Percentiles rank a stretch among this genome's conserved stretches.
phyloP scores from a whole-genome alignment of 2,797 vertebrate genomes.

The Hoplostethus mediterraneus region DNA sequence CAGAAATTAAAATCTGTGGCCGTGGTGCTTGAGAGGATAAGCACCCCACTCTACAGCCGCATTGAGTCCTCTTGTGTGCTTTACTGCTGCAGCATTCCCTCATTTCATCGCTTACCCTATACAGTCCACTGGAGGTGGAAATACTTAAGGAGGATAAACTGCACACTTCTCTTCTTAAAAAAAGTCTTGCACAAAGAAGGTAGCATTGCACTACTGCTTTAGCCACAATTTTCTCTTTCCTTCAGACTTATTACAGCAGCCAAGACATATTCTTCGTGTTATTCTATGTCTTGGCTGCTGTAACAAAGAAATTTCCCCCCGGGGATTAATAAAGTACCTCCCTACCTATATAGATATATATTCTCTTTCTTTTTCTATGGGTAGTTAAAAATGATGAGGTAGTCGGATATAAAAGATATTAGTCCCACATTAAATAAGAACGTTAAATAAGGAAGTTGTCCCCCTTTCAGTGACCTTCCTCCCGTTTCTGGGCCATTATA shows the following conservation, averaged over 20 bases:
- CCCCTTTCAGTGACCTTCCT: slow-evolving; percentile 24
- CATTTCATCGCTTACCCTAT: too few species aligned
- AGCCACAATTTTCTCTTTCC: background rate
- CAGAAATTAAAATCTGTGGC: background rate
- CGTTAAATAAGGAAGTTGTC: slow-evolving; percentile 19
- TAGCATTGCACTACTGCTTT: background rate
- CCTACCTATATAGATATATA: background rate
- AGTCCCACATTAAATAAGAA: background rate
- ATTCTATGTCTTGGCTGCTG: too few species aligned
- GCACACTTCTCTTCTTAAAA: background rate
- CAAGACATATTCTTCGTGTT: too few species aligned
- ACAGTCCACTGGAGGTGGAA: background rate
- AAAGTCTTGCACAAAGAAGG: background rate
- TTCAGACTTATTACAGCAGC: too few species aligned
- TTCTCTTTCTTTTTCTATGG: background rate
- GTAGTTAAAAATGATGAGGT: slow-evolving; percentile 9
- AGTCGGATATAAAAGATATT: background rate
- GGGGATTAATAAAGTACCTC: too few species aligned
- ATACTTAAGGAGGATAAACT: background rate
- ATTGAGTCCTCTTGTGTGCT: background rate
- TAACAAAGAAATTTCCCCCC: too few species aligned
- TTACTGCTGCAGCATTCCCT: too few species aligned
- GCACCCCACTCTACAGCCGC: background rate
- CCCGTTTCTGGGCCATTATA: slow-evolving; percentile 8
- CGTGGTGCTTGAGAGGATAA: background rate